Conservation (phyloP, 1,140 invertebrate genomes). For the Heliothis virescens region DNA sequence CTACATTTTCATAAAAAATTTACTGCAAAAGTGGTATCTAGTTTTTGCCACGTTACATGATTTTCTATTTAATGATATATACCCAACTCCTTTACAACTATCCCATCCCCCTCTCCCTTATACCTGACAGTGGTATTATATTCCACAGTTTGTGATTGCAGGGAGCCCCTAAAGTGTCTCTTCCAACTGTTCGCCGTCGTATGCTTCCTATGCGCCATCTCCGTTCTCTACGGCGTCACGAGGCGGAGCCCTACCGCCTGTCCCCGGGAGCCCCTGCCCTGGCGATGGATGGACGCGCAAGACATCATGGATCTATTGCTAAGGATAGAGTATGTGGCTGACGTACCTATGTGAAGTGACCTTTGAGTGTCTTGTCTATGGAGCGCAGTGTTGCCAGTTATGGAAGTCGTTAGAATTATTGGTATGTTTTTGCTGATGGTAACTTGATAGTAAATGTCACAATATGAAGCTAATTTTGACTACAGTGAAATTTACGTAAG, state of each 20-base stretch:
- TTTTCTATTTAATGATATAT: too few species aligned
- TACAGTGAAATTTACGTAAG: too few species aligned
- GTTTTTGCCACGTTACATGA: too few species aligned
- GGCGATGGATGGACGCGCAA: constrained; percentile 71
- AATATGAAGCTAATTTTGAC: too few species aligned
- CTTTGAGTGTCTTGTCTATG: neutral
- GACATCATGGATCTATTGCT: constrained; percentile 77
- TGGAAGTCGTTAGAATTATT: neutral
- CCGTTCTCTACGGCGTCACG: constrained; percentile 63
- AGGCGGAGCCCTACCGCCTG: constrained; percentile 46
- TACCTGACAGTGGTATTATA: constrained; percentile 44
- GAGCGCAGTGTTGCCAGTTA: neutral
- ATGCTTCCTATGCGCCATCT: constrained; percentile 71
- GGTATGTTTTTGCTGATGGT: too few species aligned
- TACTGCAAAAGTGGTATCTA: too few species aligned
- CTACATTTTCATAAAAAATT: too few species aligned
- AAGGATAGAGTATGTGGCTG: constrained; percentile 73
- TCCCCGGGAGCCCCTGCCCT: constrained; percentile 62
- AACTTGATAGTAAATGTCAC: too few species aligned
- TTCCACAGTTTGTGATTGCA: constrained; percentile 67
- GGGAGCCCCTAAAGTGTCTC: constrained; percentile 74
- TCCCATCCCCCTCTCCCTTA: neutral
- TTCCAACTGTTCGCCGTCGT: constrained; percentile 77
- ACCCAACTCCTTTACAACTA: too few species aligned
- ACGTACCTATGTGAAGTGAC: constrained; percentile 73